Evolutionary conservation across 2,113 vertebrate genomes (phyloP).

Genomic region (Paralichthys olivaceus): DNA sequence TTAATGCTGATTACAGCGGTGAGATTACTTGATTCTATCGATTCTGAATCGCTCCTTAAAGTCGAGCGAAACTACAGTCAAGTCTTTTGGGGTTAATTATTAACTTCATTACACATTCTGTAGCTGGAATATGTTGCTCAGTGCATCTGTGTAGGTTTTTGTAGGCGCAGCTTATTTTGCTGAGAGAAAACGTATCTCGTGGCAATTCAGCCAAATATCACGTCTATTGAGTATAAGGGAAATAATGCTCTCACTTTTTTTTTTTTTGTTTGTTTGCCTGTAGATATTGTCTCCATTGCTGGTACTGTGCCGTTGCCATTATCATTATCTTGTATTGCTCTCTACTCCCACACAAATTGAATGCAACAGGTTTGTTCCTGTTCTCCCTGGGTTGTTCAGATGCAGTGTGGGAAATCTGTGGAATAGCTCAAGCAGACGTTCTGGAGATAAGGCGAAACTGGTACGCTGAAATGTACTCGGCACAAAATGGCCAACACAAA

Average conservation of each 20-base stretch:
- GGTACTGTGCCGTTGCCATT: conserved; percentile 26
- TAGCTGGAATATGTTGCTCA: not conserved
- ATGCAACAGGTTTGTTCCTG: conserved; percentile 46
- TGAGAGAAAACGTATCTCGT: conserved; percentile 1
- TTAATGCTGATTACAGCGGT: not conserved
- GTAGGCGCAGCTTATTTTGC: not conserved
- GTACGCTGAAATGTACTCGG: not conserved
- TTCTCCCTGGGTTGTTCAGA: conserved; percentile 25
- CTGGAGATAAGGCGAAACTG: not conserved
- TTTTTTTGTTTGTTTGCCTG: conserved; percentile 6
- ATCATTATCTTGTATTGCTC: conserved; percentile 37
- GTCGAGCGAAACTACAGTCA: not conserved
- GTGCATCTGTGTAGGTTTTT: not conserved
- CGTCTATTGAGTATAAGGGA: conserved; percentile 11
- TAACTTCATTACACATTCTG: not conserved
- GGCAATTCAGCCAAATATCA: conserved; percentile 16
- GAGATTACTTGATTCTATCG: too few species aligned
- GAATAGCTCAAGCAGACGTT: conserved; percentile 6
- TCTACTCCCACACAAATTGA: conserved; percentile 43
- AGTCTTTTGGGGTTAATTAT: not conserved
- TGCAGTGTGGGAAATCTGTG: conserved; percentile 32
- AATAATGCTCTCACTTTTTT: conserved; percentile 1
- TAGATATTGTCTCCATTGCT: conserved; percentile 27
- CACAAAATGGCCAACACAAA: not conserved
- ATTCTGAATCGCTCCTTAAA: too few species aligned